Evolutionary conservation across 2,797 vertebrate genomes (phyloP).

Genomic region (Artibeus lituratus): DNA sequence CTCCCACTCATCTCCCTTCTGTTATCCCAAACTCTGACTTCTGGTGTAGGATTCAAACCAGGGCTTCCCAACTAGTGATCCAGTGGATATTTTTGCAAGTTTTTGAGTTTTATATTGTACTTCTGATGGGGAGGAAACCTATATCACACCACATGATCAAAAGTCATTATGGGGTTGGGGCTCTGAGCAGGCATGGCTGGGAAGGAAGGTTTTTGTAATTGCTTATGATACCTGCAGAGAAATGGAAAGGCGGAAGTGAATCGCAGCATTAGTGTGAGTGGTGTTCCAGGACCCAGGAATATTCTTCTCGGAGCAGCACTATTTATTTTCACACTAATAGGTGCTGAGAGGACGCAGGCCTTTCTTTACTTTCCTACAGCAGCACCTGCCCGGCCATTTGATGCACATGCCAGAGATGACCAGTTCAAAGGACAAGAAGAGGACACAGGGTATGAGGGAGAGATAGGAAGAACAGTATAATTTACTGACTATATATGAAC

Average conservation of each 20-base stretch:
- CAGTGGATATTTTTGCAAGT: neutral
- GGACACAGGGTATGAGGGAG: neutral
- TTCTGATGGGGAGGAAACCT: neutral
- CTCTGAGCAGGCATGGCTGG: neutral
- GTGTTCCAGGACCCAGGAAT: neutral
- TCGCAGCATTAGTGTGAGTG: neutral
- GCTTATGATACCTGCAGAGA: neutral
- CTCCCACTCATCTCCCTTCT: neutral
- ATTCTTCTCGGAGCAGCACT: conserved; percentile 12
- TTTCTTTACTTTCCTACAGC: neutral
- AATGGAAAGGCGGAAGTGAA: neutral
- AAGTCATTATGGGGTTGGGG: neutral
- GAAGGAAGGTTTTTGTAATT: neutral
- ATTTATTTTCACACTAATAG: conserved; percentile 1
- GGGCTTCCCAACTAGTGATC: neutral
- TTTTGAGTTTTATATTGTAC: conserved; percentile 12
- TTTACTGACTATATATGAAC: neutral
- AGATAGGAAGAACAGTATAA: conserved; percentile 26
- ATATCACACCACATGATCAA: neutral
- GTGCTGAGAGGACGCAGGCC: neutral
- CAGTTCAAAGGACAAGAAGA: neutral
- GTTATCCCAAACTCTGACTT: neutral
- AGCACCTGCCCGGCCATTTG: neutral
- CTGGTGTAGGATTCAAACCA: neutral
- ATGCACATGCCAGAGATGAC: neutral